These are phyloP conservation scores for Nomia melanderi DNA, from an alignment of 1,140 invertebrate species.

Conservation along the genomic window DNA sequence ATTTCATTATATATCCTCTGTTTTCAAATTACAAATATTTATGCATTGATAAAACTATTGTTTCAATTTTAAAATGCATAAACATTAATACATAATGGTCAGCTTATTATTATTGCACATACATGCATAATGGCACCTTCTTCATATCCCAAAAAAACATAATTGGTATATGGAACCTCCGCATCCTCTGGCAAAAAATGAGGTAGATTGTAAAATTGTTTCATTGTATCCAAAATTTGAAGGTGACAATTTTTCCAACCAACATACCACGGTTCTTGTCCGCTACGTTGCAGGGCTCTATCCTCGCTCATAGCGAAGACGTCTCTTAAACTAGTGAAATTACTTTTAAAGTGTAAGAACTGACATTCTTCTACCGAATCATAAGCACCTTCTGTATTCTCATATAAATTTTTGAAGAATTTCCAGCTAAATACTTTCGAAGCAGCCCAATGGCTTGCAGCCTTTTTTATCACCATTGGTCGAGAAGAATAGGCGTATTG, in stretches of 20 bases:
- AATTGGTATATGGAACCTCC: slow-evolving; percentile 94
- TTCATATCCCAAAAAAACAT: slow-evolving; percentile 96
- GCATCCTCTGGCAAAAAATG: slow-evolving; percentile 94
- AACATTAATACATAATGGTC: too few relatives aligned
- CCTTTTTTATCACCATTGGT: slow-evolving; percentile 91
- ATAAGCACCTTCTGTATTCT: slow-evolving; percentile 84
- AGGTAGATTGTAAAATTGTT: slow-evolving; percentile 90
- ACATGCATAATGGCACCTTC: slow-evolving; percentile 96
- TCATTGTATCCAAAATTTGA: slow-evolving; percentile 87
- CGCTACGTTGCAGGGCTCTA: slow-evolving; percentile 84
- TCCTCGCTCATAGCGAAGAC: slow-evolving; percentile 89
- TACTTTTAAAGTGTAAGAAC: slow-evolving; percentile 94
- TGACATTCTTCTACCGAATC: slow-evolving; percentile 90
- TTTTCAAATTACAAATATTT: too few relatives aligned
- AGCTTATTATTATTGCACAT: slow-evolving; percentile 82
- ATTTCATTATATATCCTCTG: too few relatives aligned
- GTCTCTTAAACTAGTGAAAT: slow-evolving; percentile 88
- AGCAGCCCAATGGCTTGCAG: slow-evolving; percentile 89
- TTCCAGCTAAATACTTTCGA: slow-evolving; percentile 86
- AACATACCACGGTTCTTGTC: slow-evolving; percentile 92
- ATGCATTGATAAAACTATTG: too few relatives aligned
- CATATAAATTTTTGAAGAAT: slow-evolving; percentile 90
- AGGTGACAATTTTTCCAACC: slow-evolving; percentile 96
- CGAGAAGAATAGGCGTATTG: slow-evolving; percentile 89
- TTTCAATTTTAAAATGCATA: too few relatives aligned